These are phyloP conservation scores for Lithophane socia DNA, from an alignment of 2,888 invertebrate species.

Conservation along the genomic window DNA sequence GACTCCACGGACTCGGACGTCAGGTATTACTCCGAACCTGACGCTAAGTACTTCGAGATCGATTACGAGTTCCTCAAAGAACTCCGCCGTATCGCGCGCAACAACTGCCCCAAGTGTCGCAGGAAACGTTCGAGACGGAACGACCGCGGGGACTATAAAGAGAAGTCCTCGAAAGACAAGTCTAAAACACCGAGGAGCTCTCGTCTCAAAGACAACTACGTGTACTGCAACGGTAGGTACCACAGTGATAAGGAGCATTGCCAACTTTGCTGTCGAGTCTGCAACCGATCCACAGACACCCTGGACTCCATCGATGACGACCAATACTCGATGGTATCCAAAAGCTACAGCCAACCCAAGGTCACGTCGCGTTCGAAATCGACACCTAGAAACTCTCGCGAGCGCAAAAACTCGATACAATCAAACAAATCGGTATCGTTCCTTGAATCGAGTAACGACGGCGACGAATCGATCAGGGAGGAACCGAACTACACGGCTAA, in stretches of 20 bases:
- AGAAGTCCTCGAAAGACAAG: constrained; percentile 66
- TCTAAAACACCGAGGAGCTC: constrained; percentile 67
- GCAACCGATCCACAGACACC: constrained; percentile 84
- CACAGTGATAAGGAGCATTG: constrained; percentile 85
- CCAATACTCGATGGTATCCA: constrained; percentile 81
- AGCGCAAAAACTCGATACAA: constrained; percentile 86
- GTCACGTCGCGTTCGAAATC: constrained; percentile 73
- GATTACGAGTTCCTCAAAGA: constrained; percentile 88
- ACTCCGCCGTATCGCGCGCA: constrained; percentile 83
- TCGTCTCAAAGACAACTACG: constrained; percentile 75
- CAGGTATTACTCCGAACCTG: constrained; percentile 88
- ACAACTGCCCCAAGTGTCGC: constrained; percentile 85
- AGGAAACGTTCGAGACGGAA: constrained; percentile 73
- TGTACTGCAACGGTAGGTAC: constrained; percentile 83
- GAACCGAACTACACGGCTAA: constrained; percentile 89
- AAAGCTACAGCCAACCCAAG: constrained; percentile 80
- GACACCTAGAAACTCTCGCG: constrained; percentile 71
- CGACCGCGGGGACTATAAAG: constrained; percentile 60
- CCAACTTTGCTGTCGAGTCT: constrained; percentile 82
- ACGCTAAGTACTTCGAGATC: constrained; percentile 88
- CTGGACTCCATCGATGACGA: constrained; percentile 85
- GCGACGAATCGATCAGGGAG: constrained; percentile 83
- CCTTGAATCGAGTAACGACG: constrained; percentile 83
- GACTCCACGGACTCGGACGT: constrained; percentile 79
- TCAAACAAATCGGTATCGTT: constrained; percentile 89